Conservation (phyloP, 1,140 invertebrate genomes). For the Drosophila littoralis region DNA sequence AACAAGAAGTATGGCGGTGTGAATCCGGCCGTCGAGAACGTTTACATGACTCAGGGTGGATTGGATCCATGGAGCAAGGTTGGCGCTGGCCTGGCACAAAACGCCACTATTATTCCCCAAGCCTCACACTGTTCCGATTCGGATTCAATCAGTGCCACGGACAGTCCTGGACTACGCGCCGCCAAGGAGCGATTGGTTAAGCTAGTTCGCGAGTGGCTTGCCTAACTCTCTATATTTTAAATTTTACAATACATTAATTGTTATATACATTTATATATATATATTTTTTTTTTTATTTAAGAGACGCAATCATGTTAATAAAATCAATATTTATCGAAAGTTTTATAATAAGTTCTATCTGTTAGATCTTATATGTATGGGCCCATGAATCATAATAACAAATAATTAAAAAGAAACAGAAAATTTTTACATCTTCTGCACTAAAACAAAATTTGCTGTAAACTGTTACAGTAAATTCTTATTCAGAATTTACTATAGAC, state of each 20-base stretch:
- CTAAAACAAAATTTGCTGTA: no score
- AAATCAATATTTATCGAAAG: no score
- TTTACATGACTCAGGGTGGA: conserved; percentile 88
- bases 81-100: conserved; percentile 84
- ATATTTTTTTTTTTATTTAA: not conserved
- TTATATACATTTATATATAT: not conserved
- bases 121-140: conserved; percentile 89
- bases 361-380: no score
- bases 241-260: no score
- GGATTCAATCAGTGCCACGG: conserved; percentile 84
- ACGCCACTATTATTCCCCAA: conserved; percentile 68
- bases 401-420: no score
- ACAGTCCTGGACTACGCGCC: conserved; percentile 85
- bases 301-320: not conserved
- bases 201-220: conserved; percentile 69
- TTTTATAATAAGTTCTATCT: no score
- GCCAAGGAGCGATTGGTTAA: conserved; percentile 58
- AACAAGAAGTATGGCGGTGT: conserved; percentile 87
- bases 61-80: conserved; percentile 88
- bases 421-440: no score
- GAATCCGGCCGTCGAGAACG: conserved; percentile 86
- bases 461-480: no score
- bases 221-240: not conserved
- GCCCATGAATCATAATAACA: no score
- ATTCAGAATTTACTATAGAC: no score